A percentile compares a stretch with the other conserved stretches of the same genome.
Conservation (phyloP, 1,140 invertebrate species). For the Phortica variegata region DNA sequence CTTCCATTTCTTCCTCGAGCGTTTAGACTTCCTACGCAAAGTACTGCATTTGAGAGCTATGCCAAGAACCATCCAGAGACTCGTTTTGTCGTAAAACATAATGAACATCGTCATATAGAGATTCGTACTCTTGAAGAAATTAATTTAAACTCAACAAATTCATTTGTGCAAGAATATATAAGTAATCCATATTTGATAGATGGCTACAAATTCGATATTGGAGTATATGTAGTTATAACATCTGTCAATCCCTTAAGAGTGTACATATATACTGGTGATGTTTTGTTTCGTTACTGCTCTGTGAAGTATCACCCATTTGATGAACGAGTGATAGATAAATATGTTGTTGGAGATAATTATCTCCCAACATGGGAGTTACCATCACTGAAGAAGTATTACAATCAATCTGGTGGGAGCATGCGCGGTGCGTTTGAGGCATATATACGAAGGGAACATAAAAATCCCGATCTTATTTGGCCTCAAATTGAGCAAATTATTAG, state of each 20-base stretch:
- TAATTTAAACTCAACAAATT: conserved; percentile 70
- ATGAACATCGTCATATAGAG: conserved; percentile 85
- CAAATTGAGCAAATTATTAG: conserved; percentile 79
- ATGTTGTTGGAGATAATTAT: conserved; percentile 94
- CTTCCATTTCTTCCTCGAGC: conserved; percentile 80
- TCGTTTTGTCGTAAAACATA: conserved; percentile 89
- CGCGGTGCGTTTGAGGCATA: conserved; percentile 85
- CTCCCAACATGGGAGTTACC: conserved; percentile 92
- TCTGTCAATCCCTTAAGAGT: conserved; percentile 86
- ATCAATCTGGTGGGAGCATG: conserved; percentile 78
- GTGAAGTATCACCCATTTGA: conserved; percentile 93
- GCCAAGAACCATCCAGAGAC: conserved; percentile 67
- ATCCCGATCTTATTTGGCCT: conserved; percentile 76
- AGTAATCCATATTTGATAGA: conserved; percentile 80
- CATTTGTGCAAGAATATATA: conserved; percentile 90
- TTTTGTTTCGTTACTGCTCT: conserved; percentile 87
- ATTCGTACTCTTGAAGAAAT: conserved; percentile 72
- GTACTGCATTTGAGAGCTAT: conserved; percentile 72
- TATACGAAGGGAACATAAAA: conserved; percentile 66
- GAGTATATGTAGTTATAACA: conserved; percentile 90
- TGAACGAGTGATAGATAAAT: conserved; percentile 77
- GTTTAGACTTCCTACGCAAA: conserved; percentile 82
- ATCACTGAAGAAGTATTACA: conserved; percentile 77
- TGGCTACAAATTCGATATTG: conserved; percentile 95
- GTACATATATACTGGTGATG: conserved; percentile 88